These are phyloP conservation scores for Epinotia bilunana DNA, from an alignment of 2,888 invertebrate genomes.

Conservation along the genomic window DNA sequence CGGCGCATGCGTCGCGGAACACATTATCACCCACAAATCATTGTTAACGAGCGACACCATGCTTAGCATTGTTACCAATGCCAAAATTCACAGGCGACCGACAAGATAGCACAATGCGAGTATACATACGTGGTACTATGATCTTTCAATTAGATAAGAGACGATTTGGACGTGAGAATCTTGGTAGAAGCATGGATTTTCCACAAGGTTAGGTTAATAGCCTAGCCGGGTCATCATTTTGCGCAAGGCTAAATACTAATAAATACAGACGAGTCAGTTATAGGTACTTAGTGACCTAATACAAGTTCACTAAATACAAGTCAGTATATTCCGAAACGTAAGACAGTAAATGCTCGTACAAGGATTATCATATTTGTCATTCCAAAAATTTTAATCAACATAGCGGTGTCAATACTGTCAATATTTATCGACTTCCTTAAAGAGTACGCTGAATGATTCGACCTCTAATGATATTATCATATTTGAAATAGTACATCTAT, in stretches of 20 bases:
- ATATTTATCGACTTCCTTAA: constrained; percentile 16
- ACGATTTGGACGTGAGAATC: neutral
- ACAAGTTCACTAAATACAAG: no score
- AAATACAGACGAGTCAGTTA: no score
- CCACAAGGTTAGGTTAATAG: neutral
- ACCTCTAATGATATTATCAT: constrained; percentile 22
- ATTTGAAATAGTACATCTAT: constrained; percentile 26
- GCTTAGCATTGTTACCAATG: constrained; percentile 42
- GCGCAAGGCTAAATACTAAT: neutral
- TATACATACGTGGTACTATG: constrained; percentile 29
- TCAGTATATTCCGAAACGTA: neutral
- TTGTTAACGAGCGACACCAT: constrained; percentile 56
- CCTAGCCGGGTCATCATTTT: neutral
- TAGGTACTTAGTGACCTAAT: neutral
- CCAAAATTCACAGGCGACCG: constrained; percentile 43
- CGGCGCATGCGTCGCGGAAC: constrained; percentile 49
- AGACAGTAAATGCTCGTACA: neutral
- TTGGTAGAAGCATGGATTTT: neutral
- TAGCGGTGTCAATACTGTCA: neutral
- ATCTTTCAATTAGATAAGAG: constrained; percentile 15
- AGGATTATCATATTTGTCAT: neutral
- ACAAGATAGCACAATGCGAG: constrained; percentile 17
- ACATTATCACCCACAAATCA: constrained; percentile 63
- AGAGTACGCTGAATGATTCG: constrained; percentile 5
- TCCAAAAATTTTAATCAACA: neutral